Percentiles rank a stretch among this genome's conserved stretches.
Conservation (phyloP, 2,888 invertebrate genomes). For the Eurytoma adleriae region DNA sequence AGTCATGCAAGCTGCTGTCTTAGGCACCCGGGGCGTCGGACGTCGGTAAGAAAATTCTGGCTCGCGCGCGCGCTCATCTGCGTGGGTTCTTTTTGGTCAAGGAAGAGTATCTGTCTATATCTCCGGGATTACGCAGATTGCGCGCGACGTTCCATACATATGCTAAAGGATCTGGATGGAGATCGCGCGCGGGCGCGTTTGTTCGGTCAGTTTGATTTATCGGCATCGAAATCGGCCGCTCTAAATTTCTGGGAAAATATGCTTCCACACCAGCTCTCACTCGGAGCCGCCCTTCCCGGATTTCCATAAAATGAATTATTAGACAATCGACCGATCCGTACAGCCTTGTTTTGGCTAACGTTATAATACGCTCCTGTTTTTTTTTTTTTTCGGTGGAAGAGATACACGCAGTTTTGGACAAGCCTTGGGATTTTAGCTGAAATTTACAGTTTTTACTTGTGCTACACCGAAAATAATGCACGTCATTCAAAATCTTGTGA, state of each 20-base stretch:
- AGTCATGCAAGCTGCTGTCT: no score
- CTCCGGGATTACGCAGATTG: slow-evolving; percentile 67
- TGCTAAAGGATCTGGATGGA: slow-evolving; percentile 72
- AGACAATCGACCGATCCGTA: slow-evolving; percentile 46
- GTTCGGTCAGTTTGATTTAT: slow-evolving; percentile 75
- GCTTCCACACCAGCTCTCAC: slow-evolving; percentile 60
- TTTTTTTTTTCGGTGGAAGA: slow-evolving; percentile 9
- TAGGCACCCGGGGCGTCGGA: no score
- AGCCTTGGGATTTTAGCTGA: slow-evolving; percentile 1
- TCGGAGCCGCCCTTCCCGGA: slow-evolving; percentile 35
- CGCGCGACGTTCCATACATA: slow-evolving; percentile 69
- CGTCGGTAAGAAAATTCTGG: no score
- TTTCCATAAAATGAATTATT: slow-evolving; percentile 65
- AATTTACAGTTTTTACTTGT: slow-evolving; percentile 30
- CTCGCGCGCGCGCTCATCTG: slow-evolving; percentile 1
- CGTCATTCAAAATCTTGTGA: no score
- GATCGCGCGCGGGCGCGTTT: slow-evolving; percentile 62
- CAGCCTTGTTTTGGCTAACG: slow-evolving; percentile 30
- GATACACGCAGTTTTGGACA: neutral
- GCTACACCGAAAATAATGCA: neutral
- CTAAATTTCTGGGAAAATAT: slow-evolving; percentile 75
- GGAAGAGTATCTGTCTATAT: slow-evolving; percentile 39
- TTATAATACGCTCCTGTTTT: slow-evolving; percentile 43
- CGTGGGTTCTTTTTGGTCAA: slow-evolving; percentile 32
- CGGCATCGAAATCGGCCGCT: slow-evolving; percentile 70